These are phyloP conservation scores for Nomada hirtipes DNA, from an alignment of 2,888 invertebrate species.

Conservation along the genomic window DNA sequence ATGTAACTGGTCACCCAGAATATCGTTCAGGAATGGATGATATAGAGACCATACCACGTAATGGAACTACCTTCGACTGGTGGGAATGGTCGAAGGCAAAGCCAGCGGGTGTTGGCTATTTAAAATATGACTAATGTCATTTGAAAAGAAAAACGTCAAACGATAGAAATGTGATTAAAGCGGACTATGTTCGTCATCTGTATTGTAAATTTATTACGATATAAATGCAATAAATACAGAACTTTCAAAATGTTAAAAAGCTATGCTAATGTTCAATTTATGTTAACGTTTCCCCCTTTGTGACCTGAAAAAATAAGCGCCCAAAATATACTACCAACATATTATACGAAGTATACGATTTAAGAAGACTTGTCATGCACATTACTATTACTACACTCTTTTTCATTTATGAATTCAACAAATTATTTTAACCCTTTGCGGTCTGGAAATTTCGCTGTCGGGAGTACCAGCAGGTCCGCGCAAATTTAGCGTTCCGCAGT, in stretches of 20 bases:
- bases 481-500: too few relatives aligned
- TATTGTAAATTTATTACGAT: constrained; percentile 51
- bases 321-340: constrained; percentile 2
- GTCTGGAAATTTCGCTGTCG: too few relatives aligned
- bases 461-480: too few relatives aligned
- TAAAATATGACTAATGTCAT: neutral
- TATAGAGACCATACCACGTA: too few relatives aligned
- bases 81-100: neutral
- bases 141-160: neutral
- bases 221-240: constrained; percentile 56
- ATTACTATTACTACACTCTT: neutral
- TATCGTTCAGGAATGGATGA: too few relatives aligned
- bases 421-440: neutral
- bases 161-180: constrained; percentile 17
- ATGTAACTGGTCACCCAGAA: too few relatives aligned
- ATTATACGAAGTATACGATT: neutral
- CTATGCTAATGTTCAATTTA: constrained; percentile 81
- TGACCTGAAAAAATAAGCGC: constrained; percentile 87
- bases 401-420: neutral
- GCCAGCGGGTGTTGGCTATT: neutral
- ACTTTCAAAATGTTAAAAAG: constrained; percentile 37
- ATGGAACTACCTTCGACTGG: neutral
- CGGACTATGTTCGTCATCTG: neutral
- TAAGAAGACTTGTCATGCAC: neutral
- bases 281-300: constrained; percentile 95